Percentiles rank a stretch among this genome's conserved stretches.
Conservation (phyloP, 2,113 vertebrate genomes). For the Dipodomys merriami region DNA sequence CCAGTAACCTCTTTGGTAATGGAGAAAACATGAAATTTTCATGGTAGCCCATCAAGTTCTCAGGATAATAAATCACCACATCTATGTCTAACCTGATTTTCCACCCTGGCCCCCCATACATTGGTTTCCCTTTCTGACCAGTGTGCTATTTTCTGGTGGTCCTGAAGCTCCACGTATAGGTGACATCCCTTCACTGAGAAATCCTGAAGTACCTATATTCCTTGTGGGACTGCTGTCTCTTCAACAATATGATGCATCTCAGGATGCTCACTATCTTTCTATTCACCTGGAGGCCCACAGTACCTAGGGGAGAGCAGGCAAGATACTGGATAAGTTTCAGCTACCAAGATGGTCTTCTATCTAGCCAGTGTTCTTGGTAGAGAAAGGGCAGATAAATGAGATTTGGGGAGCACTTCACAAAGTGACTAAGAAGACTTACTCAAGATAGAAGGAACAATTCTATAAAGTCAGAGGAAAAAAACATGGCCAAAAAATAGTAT, state of each 20-base stretch:
- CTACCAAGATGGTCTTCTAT: background rate
- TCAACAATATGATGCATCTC: background rate
- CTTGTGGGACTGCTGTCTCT: background rate
- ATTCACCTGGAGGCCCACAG: background rate
- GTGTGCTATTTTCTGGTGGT: background rate
- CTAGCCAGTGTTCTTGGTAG: background rate
- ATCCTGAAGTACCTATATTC: background rate
- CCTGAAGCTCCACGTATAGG: background rate
- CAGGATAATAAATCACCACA: slow-evolving; percentile 35
- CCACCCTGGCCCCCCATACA: background rate
- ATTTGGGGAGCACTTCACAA: background rate
- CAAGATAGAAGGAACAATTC: background rate
- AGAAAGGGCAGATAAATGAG: background rate
- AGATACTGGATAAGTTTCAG: background rate
- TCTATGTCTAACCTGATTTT: slow-evolving; percentile 5
- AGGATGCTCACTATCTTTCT: background rate
- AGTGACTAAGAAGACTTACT: background rate
- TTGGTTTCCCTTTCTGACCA: background rate
- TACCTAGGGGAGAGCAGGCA: background rate
- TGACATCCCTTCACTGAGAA: background rate
- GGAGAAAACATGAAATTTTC: slow-evolving; percentile 52
- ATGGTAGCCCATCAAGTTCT: slow-evolving; percentile 41
- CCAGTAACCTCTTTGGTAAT: background rate
- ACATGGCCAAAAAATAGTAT: background rate
- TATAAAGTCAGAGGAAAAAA: background rate